A percentile compares a stretch with the other conserved stretches of the same genome.
Conservation (phyloP, 2,113 vertebrate species). For the Leucosticte australis region DNA sequence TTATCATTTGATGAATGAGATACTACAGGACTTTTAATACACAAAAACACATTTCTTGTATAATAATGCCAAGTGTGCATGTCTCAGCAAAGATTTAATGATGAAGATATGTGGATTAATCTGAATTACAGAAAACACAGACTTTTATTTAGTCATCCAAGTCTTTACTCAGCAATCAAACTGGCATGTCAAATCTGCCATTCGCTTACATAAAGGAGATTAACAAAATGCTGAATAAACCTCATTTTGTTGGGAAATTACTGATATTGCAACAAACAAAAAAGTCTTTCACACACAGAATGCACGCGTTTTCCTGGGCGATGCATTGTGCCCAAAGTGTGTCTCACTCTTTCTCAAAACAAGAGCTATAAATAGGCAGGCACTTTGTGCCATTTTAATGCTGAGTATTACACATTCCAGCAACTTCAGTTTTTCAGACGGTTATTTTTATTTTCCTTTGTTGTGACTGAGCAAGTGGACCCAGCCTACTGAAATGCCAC, state of each 20-base stretch:
- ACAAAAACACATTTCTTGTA: not conserved
- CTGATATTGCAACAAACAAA: conserved; percentile 16
- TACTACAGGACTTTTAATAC: not conserved
- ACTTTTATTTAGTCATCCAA: not conserved
- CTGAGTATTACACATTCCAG: conserved; percentile 44
- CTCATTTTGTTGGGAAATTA: conserved; percentile 5
- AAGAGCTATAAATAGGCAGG: conserved; percentile 26
- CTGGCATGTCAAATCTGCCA: not conserved
- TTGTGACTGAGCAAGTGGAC: not conserved
- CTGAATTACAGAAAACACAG: not conserved
- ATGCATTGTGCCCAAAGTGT: conserved; percentile 25
- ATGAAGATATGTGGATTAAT: not conserved
- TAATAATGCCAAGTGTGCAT: not conserved
- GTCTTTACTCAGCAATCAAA: not conserved
- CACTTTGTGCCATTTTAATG: conserved; percentile 17
- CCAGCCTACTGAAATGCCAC: not conserved
- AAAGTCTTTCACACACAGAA: not conserved
- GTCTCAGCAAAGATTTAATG: not conserved
- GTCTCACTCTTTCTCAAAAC: conserved; percentile 38
- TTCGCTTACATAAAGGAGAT: not conserved
- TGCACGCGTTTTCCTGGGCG: not conserved
- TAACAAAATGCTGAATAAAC: not conserved
- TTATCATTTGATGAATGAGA: not conserved
- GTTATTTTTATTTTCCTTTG: conserved; percentile 48
- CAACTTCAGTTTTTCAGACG: not conserved